phyloP scores from a whole-genome alignment of 2,888 invertebrate species.

The Pammene aurita region DNA sequence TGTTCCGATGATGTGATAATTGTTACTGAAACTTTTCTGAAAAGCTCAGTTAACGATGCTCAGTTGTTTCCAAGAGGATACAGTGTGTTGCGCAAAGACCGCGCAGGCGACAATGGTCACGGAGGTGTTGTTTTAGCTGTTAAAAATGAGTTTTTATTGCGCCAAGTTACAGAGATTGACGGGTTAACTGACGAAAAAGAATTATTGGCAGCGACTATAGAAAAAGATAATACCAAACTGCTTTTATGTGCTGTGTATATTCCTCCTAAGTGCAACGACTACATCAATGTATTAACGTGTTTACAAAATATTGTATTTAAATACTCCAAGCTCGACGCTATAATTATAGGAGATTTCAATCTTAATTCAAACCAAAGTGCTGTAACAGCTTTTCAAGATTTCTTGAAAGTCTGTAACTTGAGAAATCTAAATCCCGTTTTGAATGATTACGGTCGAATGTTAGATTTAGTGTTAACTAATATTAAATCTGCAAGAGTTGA shows the following conservation, averaged over 20 bases:
- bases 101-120: too few relatives aligned
- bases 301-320: not conserved
- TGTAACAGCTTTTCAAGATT: not conserved
- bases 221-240: not conserved
- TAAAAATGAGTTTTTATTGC: too few relatives aligned
- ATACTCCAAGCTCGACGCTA: not conserved
- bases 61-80: not conserved
- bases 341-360: not conserved
- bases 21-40: not conserved
- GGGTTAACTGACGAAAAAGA: not conserved
- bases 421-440: not conserved
- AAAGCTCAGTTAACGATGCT: not conserved
- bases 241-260: not conserved
- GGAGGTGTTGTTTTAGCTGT: too few relatives aligned
- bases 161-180: not conserved
- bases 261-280: not conserved
- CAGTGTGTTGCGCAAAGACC: too few relatives aligned
- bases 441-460: not conserved
- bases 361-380: not conserved
- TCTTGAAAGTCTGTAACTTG: not conserved
- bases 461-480: not conserved
- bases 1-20: not conserved
- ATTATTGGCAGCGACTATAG: not conserved
- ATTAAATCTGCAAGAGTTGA: not conserved
- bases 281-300: not conserved